phyloP scores from a whole-genome alignment of 2,888 invertebrate species.

The Tenthredo scrophulariae region DNA sequence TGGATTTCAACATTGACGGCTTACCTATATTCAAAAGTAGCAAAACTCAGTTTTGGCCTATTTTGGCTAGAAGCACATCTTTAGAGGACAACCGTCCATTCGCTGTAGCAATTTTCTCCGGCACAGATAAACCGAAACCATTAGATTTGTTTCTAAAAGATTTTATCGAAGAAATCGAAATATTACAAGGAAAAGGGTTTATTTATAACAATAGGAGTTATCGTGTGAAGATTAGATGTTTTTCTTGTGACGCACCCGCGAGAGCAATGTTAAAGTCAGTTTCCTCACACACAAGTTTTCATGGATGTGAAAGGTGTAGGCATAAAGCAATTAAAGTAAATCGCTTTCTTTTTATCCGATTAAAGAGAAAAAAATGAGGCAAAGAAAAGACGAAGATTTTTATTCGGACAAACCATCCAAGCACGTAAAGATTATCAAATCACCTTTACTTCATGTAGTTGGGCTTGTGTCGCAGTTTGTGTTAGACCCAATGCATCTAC shows the following conservation, averaged over 20 bases:
- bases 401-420: neutral
- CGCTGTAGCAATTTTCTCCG: neutral
- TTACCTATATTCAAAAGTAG: constrained; percentile 8
- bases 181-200: neutral
- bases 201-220: neutral
- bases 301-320: neutral
- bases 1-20: neutral
- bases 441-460: neutral
- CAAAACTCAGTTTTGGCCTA: constrained; percentile 2
- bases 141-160: neutral
- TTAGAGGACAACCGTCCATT: neutral
- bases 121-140: neutral
- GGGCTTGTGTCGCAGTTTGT: constrained; percentile 10
- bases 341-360: neutral
- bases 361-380: neutral
- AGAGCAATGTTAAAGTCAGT: neutral
- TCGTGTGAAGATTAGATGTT: neutral
- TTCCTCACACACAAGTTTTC: neutral
- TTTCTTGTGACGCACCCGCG: neutral
- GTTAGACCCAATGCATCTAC: constrained; percentile 37
- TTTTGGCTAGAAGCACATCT: neutral
- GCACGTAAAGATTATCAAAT: neutral
- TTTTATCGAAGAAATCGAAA: neutral
- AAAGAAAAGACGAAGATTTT: neutral
- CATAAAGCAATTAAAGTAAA: constrained; percentile 1